phyloP scores from a whole-genome alignment of 37 sponge, comb jelly and placozoan genomes.

The Halichondria panicea region DNA sequence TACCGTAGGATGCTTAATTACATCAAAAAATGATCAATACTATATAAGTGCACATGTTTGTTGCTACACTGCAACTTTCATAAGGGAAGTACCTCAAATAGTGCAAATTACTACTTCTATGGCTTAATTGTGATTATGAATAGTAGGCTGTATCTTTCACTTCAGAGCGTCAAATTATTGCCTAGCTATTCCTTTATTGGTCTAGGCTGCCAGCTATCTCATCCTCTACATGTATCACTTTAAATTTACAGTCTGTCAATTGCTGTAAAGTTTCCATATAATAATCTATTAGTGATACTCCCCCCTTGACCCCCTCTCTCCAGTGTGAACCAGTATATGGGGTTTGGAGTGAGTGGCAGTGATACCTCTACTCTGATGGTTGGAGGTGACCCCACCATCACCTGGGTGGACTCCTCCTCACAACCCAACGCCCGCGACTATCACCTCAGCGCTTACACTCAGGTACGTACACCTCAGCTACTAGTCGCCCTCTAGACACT shows the following conservation, averaged over 20 bases:
- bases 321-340: conserved; percentile 50
- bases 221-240: no score
- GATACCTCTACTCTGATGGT: conserved; percentile 30
- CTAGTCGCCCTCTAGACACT: no score
- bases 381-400: conserved; percentile 55
- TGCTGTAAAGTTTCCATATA: no score
- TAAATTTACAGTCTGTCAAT: not conserved
- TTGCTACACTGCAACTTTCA: not conserved
- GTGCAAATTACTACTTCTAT: no score
- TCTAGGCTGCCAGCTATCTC: no score
- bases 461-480: conserved; percentile 53
- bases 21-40: no score
- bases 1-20: not conserved
- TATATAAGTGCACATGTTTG: no score
- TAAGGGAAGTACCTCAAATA: not conserved
- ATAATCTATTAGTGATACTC: no score
- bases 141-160: not conserved
- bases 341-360: conserved; percentile 71
- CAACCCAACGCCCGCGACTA: conserved; percentile 60
- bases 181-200: not conserved
- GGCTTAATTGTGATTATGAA: no score
- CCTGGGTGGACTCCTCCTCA: conserved; percentile 61
- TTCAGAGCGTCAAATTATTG: not conserved
- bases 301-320: no score
- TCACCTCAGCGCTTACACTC: conserved; percentile 30